Conservation (phyloP, 2,888 invertebrate species). For the Pristionchus maxplancki region DNA sequence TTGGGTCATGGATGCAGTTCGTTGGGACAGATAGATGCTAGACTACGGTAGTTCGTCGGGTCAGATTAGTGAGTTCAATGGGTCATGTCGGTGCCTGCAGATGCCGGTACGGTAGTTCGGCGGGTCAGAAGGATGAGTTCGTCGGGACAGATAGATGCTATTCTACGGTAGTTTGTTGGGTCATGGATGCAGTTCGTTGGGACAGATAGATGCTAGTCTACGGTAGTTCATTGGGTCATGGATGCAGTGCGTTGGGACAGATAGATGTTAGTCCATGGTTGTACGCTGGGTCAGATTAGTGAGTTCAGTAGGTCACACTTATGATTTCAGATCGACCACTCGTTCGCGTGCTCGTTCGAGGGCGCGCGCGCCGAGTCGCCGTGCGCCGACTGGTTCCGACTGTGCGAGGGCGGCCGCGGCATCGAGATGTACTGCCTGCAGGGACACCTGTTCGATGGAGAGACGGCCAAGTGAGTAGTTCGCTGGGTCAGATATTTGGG, state of each 20-base stretch:
- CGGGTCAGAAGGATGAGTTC: not conserved
- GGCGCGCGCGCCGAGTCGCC: constrained; percentile 14
- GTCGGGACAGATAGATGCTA: too few species aligned
- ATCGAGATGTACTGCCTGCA: constrained; percentile 37
- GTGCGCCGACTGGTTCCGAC: constrained; percentile 46
- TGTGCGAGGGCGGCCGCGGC: constrained; percentile 36
- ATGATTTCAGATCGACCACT: constrained; percentile 30
- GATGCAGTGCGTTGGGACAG: too few species aligned
- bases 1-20: not conserved
- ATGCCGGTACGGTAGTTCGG: constrained; percentile 11
- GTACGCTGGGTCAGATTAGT: too few species aligned
- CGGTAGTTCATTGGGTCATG: too few species aligned
- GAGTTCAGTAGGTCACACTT: too few species aligned
- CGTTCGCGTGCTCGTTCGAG: constrained; percentile 27
- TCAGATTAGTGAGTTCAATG: too few species aligned
- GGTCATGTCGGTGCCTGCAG: too few species aligned
- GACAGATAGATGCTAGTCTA: too few species aligned
- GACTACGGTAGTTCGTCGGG: too few species aligned
- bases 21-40: too few species aligned
- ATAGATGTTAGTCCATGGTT: too few species aligned
- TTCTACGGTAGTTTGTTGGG: too few species aligned
- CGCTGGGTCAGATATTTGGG: not conserved
- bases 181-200: not conserved
- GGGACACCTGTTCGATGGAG: constrained; percentile 40
- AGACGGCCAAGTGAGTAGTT: constrained; percentile 21